Evolutionary conservation across 2,113 vertebrate genomes (phyloP).

Genomic region (Eulemur macaco): DNA sequence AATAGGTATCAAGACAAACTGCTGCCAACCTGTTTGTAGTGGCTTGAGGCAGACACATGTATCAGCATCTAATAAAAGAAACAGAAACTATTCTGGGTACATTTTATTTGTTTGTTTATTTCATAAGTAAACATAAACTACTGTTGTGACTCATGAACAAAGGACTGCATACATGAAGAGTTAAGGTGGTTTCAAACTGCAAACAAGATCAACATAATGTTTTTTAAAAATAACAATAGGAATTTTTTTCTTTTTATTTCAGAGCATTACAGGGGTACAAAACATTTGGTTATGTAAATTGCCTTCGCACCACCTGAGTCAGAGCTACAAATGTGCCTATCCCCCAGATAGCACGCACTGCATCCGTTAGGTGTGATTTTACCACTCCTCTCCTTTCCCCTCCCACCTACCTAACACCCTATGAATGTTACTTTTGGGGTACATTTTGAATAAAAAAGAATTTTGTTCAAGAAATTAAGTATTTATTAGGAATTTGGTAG

Average conservation of each 20-base stretch:
- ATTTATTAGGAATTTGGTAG: neutral
- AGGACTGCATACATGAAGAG: neutral
- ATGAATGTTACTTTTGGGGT: neutral
- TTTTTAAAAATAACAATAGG: neutral
- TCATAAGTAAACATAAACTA: neutral
- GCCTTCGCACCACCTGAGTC: too few species aligned
- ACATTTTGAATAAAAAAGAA: neutral
- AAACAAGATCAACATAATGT: neutral
- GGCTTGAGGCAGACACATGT: neutral
- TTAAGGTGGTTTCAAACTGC: neutral
- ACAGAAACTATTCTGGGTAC: neutral
- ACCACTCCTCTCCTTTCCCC: too few species aligned
- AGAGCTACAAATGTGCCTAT: too few species aligned
- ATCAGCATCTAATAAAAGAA: slow-evolving; percentile 16
- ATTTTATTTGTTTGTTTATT: too few species aligned
- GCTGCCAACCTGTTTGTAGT: neutral
- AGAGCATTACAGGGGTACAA: too few species aligned
- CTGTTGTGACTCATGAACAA: neutral
- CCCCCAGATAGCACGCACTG: too few species aligned
- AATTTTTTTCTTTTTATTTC: neutral
- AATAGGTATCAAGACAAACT: neutral
- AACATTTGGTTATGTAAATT: too few species aligned
- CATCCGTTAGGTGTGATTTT: too few species aligned
- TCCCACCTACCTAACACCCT: too few species aligned
- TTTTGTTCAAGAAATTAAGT: neutral